phyloP scores from a whole-genome alignment of 2,113 vertebrate species.

The Mirounga angustirostris region DNA sequence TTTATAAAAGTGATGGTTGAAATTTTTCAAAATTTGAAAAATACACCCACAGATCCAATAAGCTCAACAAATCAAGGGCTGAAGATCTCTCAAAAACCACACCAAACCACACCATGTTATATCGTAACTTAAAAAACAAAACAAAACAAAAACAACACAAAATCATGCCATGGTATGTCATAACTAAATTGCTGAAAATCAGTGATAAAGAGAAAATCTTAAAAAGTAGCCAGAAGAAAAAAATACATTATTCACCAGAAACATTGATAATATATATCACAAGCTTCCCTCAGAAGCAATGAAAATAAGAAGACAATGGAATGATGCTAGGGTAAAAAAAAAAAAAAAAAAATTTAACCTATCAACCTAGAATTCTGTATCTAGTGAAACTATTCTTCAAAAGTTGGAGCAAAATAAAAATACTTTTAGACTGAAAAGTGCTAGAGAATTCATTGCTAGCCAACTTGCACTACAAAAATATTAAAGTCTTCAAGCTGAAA shows the following conservation, averaged over 20 bases:
- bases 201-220: not conserved
- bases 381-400: not conserved
- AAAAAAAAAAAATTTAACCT: not conserved
- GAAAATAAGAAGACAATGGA: not conserved
- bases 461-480: not conserved
- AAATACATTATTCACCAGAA: not conserved
- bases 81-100: not conserved
- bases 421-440: not conserved
- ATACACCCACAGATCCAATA: not conserved
- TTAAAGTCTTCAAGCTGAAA: constrained; percentile 1
- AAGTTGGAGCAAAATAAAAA: not conserved
- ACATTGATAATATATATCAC: not conserved
- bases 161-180: not conserved
- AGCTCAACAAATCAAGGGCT: not conserved
- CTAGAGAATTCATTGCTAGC: not conserved
- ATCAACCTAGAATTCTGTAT: not conserved
- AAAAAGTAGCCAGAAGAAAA: not conserved
- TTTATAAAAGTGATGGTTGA: not conserved
- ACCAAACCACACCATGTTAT: not conserved
- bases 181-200: not conserved
- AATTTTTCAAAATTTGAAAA: not conserved
- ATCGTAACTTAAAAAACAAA: not conserved
- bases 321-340: not conserved
- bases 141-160: not conserved
- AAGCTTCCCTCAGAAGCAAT: not conserved